Conservation (phyloP, 1,140 invertebrate genomes). For the Nilaparvata lugens region DNA sequence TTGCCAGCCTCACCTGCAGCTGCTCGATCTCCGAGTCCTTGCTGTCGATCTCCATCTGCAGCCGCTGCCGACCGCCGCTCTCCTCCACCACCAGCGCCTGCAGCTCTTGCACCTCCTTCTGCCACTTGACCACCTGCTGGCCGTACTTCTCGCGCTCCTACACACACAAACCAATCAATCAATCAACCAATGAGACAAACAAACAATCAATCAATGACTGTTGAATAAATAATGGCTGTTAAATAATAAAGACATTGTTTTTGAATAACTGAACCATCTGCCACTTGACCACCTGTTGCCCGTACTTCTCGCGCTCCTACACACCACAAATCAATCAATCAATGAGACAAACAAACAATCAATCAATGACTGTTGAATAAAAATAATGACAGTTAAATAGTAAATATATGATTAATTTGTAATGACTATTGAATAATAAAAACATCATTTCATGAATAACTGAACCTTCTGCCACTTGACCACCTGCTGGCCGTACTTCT, state of each 20-base stretch:
- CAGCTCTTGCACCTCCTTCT: slow-evolving; percentile 78
- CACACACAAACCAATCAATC: background rate
- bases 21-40: slow-evolving; percentile 95
- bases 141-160: slow-evolving; percentile 85
- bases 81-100: slow-evolving; percentile 61
- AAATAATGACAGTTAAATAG: too few species aligned
- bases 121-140: slow-evolving; percentile 71
- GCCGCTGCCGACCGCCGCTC: slow-evolving; percentile 55
- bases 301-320: slow-evolving; percentile 83
- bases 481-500: slow-evolving; percentile 83
- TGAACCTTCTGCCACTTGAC: slow-evolving; percentile 75
- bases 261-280: too few species aligned
- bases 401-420: too few species aligned
- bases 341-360: too few species aligned
- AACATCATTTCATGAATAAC: too few species aligned
- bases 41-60: slow-evolving; percentile 93
- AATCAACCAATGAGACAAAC: too few species aligned
- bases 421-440: too few species aligned
- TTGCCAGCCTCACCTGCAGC: slow-evolving; percentile 67
- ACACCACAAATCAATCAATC: background rate
- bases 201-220: too few species aligned
- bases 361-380: too few species aligned
- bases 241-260: too few species aligned
- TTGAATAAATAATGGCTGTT: too few species aligned
- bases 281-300: slow-evolving; percentile 71